A percentile compares a stretch with the other conserved stretches of the same genome.
Conservation (phyloP, 2,113 vertebrate genomes). For the Varanus salvator region DNA sequence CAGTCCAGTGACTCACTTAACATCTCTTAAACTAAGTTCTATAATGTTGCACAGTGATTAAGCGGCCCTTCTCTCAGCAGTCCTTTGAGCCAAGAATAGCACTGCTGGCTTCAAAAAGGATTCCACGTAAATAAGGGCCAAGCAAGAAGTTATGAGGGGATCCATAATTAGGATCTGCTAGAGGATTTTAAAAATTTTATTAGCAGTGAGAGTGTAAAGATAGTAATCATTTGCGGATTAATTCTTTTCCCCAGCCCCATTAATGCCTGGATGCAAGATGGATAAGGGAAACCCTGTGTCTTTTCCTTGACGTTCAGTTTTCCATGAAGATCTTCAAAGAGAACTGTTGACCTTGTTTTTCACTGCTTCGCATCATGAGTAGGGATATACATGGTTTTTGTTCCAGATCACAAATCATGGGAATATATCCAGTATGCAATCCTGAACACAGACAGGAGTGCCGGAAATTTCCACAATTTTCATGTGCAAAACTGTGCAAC, state of each 20-base stretch:
- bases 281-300: no score
- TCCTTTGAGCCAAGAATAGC: neutral
- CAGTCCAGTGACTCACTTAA: slow-evolving; percentile 24
- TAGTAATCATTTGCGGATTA: neutral
- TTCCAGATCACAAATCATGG: no score
- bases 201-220: neutral
- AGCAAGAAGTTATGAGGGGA: neutral
- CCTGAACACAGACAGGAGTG: no score
- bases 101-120: neutral
- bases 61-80: neutral
- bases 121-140: neutral
- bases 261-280: no score
- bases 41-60: slow-evolving; percentile 21
- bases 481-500: no score
- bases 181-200: neutral
- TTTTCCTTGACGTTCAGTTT: no score
- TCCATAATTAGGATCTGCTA: neutral
- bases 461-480: no score
- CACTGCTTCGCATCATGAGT: no score
- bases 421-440: no score
- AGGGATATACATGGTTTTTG: no score
- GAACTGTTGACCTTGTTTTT: no score
- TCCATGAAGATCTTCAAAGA: no score
- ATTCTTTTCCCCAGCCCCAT: neutral
- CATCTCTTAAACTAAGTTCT: slow-evolving; percentile 1